phyloP scores from a whole-genome alignment of 2,797 vertebrate species.

The Catamblyrhynchus diadema region DNA sequence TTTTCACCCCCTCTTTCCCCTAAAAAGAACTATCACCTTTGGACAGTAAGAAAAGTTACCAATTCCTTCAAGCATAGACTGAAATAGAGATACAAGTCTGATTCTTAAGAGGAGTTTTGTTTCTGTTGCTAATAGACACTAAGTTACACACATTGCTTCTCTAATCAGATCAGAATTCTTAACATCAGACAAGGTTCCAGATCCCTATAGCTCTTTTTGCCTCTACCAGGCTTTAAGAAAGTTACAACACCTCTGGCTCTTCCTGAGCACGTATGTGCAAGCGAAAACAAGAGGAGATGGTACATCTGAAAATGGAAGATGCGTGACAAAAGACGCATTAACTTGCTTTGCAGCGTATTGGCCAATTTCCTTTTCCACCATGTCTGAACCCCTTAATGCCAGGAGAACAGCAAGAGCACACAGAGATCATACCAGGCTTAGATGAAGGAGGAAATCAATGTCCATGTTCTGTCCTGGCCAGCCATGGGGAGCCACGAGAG shows the following conservation, averaged over 20 bases:
- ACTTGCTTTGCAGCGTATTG: background rate
- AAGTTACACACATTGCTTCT: background rate
- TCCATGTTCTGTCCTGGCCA: background rate
- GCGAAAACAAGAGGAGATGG: background rate
- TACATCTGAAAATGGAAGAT: background rate
- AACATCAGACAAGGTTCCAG: background rate
- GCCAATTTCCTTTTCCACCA: background rate
- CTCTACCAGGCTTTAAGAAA: background rate
- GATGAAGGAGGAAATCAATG: background rate
- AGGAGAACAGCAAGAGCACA: background rate
- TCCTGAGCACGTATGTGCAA: accelerated
- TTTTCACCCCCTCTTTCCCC: background rate
- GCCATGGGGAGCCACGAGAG: accelerated
- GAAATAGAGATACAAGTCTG: background rate
- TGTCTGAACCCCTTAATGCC: background rate
- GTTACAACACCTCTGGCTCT: background rate
- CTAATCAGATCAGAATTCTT: background rate
- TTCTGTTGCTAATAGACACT: background rate
- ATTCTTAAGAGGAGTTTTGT: background rate
- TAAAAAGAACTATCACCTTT: background rate
- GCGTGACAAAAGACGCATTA: background rate
- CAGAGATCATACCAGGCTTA: background rate
- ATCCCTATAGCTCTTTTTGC: background rate
- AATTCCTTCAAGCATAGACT: background rate
- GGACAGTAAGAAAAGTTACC: background rate